These are phyloP conservation scores for Cydia pomonella DNA, from an alignment of 1,140 invertebrate species.

Conservation along the genomic window DNA sequence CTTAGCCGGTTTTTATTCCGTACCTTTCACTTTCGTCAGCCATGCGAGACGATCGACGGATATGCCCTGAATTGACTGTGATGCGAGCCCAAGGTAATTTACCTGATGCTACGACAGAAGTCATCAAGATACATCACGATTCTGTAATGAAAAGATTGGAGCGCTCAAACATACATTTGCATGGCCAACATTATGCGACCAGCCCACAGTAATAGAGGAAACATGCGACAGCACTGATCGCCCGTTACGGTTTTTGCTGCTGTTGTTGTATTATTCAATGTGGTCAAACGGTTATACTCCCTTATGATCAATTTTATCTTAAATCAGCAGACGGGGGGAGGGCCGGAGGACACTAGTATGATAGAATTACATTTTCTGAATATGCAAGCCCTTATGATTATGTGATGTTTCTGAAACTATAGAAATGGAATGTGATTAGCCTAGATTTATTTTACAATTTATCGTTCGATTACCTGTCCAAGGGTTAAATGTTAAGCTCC, in stretches of 20 bases:
- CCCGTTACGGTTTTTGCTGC: slow-evolving; percentile 57
- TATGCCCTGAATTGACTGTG: slow-evolving; percentile 43
- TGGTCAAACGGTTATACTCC: background rate
- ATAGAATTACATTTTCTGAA: too few relatives aligned
- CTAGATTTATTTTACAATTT: too few relatives aligned
- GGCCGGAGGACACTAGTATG: too few relatives aligned
- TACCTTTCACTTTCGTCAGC: slow-evolving; percentile 55
- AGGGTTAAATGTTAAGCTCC: too few relatives aligned
- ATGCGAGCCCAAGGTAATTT: slow-evolving; percentile 50
- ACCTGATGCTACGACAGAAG: slow-evolving; percentile 41
- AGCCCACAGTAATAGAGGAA: slow-evolving; percentile 60
- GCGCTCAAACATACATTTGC: slow-evolving; percentile 58
- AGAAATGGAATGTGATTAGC: too few relatives aligned
- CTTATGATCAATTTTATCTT: background rate
- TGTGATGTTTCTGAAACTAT: too few relatives aligned
- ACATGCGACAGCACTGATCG: slow-evolving; percentile 57
- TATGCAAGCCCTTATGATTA: too few relatives aligned
- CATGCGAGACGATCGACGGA: slow-evolving; percentile 47
- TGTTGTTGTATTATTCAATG: background rate
- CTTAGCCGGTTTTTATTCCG: slow-evolving; percentile 22
- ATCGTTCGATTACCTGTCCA: too few relatives aligned
- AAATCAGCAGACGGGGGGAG: too few relatives aligned
- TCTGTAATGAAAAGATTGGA: slow-evolving; percentile 54
- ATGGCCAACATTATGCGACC: slow-evolving; percentile 53
- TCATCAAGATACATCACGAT: slow-evolving; percentile 46